These are phyloP conservation scores for Furcula furcula DNA, from an alignment of 2,888 invertebrate species.

Conservation along the genomic window DNA sequence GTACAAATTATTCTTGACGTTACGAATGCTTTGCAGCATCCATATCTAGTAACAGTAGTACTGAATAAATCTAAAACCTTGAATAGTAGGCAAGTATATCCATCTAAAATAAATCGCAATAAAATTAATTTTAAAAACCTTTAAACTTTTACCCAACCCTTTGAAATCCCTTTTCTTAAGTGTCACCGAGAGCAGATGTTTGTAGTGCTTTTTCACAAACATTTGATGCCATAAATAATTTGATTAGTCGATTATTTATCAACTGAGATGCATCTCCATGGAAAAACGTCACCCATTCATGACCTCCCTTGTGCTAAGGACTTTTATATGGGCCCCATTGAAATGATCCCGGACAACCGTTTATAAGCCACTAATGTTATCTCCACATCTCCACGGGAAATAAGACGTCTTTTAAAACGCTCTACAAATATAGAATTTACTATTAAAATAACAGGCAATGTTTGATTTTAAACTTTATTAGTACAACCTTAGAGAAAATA, in stretches of 20 bases:
- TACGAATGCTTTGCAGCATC: too few relatives aligned
- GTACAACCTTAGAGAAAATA: constrained; percentile 12
- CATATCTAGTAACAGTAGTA: too few relatives aligned
- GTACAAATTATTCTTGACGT: too few relatives aligned
- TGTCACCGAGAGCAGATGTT: constrained; percentile 55
- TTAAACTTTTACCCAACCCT: too few relatives aligned
- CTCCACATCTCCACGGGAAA: constrained; percentile 66
- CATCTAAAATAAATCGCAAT: too few relatives aligned
- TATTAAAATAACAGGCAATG: background rate
- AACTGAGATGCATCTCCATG: constrained; percentile 71
- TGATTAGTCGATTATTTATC: constrained; percentile 81
- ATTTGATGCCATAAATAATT: constrained; percentile 81
- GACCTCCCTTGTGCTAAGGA: constrained; percentile 40
- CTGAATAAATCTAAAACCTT: too few relatives aligned
- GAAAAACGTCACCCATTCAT: constrained; percentile 75
- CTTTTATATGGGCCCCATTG: constrained; percentile 42
- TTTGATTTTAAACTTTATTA: constrained; percentile 1
- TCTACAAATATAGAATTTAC: constrained; percentile 25
- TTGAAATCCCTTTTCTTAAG: too few relatives aligned
- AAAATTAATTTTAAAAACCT: too few relatives aligned
- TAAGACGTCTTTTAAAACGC: constrained; percentile 58
- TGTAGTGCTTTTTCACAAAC: constrained; percentile 62
- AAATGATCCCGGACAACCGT: constrained; percentile 58
- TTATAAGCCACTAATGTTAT: constrained; percentile 81
- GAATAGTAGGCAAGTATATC: too few relatives aligned